Percentiles rank a stretch among this genome's conserved stretches.
phyloP scores from a whole-genome alignment of 2,113 vertebrate genomes.

The Pseudorhombus dupliciocellatus region DNA sequence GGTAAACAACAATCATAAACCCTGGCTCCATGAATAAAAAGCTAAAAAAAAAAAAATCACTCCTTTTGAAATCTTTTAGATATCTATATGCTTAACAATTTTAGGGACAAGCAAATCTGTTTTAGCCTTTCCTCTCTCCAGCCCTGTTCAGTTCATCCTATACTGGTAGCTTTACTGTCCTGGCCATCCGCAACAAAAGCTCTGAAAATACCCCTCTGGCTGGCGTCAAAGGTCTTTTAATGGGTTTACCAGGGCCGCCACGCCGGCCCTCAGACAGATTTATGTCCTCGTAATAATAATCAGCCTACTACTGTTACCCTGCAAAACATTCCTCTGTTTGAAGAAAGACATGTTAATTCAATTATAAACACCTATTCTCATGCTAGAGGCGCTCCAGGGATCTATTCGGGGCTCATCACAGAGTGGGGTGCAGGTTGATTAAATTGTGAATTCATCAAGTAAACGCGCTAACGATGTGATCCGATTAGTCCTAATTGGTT shows the following conservation, averaged over 20 bases:
- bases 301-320: slow-evolving; percentile 76
- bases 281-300: slow-evolving; percentile 78
- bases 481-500: slow-evolving; percentile 37
- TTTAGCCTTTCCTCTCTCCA: slow-evolving; percentile 20
- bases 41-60: neutral
- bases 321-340: slow-evolving; percentile 68
- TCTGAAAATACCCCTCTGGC: slow-evolving; percentile 75
- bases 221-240: slow-evolving; percentile 75
- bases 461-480: slow-evolving; percentile 7
- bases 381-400: slow-evolving; percentile 43
- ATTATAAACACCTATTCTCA: slow-evolving; percentile 73
- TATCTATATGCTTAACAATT: neutral
- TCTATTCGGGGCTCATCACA: slow-evolving; percentile 47
- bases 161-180: slow-evolving; percentile 58
- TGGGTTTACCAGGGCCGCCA: slow-evolving; percentile 42
- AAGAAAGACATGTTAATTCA: slow-evolving; percentile 73
- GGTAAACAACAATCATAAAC: neutral
- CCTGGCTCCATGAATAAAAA: neutral
- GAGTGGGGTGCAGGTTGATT: slow-evolving; percentile 4
- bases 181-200: slow-evolving; percentile 69
- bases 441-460: slow-evolving; percentile 29
- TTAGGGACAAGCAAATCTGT: slow-evolving; percentile 16
- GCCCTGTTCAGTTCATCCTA: slow-evolving; percentile 27
- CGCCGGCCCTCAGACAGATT: slow-evolving; percentile 72
- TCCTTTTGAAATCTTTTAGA: slow-evolving; percentile 3